Evolutionary conservation across 2,888 invertebrate species (phyloP).

Genomic region (Caenorhabditis sp.): DNA sequence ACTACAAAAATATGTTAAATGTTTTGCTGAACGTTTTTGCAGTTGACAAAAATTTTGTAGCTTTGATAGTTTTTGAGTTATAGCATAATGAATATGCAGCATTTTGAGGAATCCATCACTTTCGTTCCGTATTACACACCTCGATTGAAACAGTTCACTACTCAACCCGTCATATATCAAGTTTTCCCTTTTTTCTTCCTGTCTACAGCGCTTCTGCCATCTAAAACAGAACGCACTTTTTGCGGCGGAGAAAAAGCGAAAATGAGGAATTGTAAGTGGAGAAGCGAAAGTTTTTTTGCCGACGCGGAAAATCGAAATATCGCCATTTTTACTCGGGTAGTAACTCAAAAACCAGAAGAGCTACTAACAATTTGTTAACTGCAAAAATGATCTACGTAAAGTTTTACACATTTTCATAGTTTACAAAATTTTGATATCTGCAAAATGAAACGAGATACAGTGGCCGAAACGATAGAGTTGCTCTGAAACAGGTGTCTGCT

Average conservation of each 20-base stretch:
- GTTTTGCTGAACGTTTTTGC: too few relatives aligned
- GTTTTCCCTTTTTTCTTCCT: background rate
- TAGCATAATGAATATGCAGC: too few relatives aligned
- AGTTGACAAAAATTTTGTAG: too few relatives aligned
- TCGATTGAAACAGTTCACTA: background rate
- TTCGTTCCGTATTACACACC: too few relatives aligned
- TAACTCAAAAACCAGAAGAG: background rate
- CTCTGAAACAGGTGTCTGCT: background rate
- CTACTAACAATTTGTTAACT: background rate
- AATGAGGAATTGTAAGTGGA: background rate
- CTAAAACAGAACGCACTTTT: slow-evolving; percentile 1
- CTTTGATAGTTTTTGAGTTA: too few relatives aligned
- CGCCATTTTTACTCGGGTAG: too few relatives aligned
- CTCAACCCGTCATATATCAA: background rate
- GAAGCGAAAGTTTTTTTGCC: background rate
- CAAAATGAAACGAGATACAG: background rate
- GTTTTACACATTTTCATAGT: background rate
- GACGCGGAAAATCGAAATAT: background rate
- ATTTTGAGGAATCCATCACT: too few relatives aligned
- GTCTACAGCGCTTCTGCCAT: background rate
- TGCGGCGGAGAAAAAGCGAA: slow-evolving; percentile 1
- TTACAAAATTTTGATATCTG: background rate
- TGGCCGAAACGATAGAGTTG: background rate
- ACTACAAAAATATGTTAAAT: too few relatives aligned
- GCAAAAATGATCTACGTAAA: background rate